phyloP scores from a whole-genome alignment of 1,140 invertebrate genomes.

The Planococcus citri region DNA sequence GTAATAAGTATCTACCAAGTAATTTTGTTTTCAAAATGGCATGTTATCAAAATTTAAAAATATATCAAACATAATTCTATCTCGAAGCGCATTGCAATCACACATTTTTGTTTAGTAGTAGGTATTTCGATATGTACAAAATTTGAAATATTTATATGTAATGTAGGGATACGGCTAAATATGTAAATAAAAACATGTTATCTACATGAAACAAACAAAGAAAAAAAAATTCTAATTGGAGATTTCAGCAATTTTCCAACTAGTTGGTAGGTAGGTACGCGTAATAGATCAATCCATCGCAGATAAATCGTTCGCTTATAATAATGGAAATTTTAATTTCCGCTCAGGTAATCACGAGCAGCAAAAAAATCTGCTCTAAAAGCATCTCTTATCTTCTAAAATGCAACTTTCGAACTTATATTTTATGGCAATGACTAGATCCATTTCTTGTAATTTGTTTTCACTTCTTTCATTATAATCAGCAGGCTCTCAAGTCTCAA shows the following conservation, averaged over 20 bases:
- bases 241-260: neutral
- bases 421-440: constrained; percentile 10
- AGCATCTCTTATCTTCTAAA: neutral
- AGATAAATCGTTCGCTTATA: too few species aligned
- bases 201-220: neutral
- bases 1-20: too few species aligned
- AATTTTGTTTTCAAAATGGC: too few species aligned
- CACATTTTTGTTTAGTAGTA: neutral
- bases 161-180: too few species aligned
- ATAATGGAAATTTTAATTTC: too few species aligned
- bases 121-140: constrained; percentile 2
- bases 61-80: neutral
- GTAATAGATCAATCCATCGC: too few species aligned
- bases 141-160: neutral
- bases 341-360: neutral
- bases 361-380: neutral
- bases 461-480: too few species aligned
- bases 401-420: neutral
- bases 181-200: neutral
- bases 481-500: neutral
- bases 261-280: too few species aligned
- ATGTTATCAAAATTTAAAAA: neutral
- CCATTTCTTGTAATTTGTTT: neutral
- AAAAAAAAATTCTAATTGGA: neutral
- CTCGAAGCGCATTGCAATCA: neutral